Conservation (phyloP, 2,888 invertebrate genomes). For the Polyploca ridens region DNA sequence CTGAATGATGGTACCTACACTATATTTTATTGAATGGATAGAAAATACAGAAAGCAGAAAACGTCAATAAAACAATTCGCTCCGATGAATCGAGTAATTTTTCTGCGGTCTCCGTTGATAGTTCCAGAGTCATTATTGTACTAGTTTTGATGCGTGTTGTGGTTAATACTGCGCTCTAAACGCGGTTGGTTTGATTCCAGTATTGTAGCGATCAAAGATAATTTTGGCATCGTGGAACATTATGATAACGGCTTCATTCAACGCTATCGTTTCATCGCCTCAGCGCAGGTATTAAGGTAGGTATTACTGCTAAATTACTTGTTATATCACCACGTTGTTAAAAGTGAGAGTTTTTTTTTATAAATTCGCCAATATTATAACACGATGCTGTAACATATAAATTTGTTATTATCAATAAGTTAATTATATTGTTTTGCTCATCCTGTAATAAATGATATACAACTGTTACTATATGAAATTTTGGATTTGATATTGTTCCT, state of each 20-base stretch:
- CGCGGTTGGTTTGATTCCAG: slow-evolving; percentile 8
- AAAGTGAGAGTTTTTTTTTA: neutral
- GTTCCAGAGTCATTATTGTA: slow-evolving; percentile 33
- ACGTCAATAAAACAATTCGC: slow-evolving; percentile 38
- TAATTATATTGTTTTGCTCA: too few species aligned
- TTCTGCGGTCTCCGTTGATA: slow-evolving; percentile 40
- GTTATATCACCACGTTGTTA: neutral
- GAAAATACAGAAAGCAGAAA: slow-evolving; percentile 40
- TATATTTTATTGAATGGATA: neutral
- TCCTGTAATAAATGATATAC: too few species aligned
- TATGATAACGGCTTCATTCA: slow-evolving; percentile 14
- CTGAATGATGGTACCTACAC: neutral
- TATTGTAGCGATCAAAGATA: slow-evolving; percentile 9
- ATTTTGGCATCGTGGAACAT: slow-evolving; percentile 11
- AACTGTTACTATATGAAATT: too few species aligned
- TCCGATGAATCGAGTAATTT: slow-evolving; percentile 39
- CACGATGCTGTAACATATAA: too few species aligned
- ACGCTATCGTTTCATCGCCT: neutral
- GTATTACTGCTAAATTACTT: neutral
- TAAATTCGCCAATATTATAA: neutral
- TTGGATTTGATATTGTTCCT: too few species aligned
- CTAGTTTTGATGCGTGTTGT: slow-evolving; percentile 34
- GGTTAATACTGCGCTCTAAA: slow-evolving; percentile 32
- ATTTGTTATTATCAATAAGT: too few species aligned
- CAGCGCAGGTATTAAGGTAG: too few species aligned